Conservation (phyloP, 2,888 invertebrate species). For the Phortica okadai region DNA sequence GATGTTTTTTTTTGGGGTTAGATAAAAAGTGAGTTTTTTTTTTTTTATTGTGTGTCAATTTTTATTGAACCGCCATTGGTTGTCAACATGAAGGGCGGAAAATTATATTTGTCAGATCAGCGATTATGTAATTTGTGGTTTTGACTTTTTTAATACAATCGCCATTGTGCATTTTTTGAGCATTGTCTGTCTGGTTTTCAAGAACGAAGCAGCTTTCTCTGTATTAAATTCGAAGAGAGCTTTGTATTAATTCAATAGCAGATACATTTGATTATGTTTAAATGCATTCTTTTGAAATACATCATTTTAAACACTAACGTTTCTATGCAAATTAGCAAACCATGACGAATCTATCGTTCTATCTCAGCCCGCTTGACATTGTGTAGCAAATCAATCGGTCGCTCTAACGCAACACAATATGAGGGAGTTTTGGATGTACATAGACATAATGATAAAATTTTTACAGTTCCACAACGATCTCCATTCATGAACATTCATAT, state of each 20-base stretch:
- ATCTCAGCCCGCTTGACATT: background rate
- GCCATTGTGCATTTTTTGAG: background rate
- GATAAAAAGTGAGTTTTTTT: background rate
- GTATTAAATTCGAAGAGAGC: no score
- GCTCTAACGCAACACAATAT: background rate
- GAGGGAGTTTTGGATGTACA: background rate
- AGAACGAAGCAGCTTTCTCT: background rate
- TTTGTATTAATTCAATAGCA: no score
- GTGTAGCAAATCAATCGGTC: slow-evolving; percentile 9
- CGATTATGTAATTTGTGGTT: background rate
- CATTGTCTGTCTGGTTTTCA: slow-evolving; percentile 36
- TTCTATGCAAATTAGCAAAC: slow-evolving; percentile 2
- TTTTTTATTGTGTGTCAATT: background rate
- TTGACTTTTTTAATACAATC: slow-evolving; percentile 2
- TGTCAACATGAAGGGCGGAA: background rate
- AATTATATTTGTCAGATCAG: background rate
- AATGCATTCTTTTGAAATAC: no score
- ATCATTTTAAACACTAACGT: background rate
- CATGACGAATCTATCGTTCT: background rate
- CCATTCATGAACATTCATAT: slow-evolving; percentile 19
- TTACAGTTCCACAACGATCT: background rate
- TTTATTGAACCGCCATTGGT: slow-evolving; percentile 7
- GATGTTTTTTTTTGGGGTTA: background rate
- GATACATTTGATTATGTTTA: no score
- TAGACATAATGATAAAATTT: background rate